Evolutionary conservation across 2,888 invertebrate genomes (phyloP), one percentile per base, ranked within the genome.

Genomic region (Dioctria linearis): DNA sequence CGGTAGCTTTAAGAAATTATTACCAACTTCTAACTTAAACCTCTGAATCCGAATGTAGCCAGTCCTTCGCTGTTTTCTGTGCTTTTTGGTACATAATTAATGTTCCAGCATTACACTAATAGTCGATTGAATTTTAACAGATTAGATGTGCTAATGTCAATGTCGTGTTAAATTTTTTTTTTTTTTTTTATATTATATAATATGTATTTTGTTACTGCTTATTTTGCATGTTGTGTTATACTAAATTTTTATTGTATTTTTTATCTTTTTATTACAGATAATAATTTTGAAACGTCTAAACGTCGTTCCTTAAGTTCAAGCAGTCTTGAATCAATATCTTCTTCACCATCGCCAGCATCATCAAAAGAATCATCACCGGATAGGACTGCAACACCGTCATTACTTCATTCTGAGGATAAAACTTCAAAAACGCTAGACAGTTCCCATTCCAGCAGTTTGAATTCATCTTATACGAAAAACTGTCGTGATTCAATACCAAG

Each of bases 301-400:
- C 59, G 73, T 8, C 73, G n/a, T n/a, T 73, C 73, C 4, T 59
- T 73, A 43, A 73, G 73, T 42, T 13, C 73, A 59, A 73, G 73
- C 42, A 73, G 73, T 73, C 73, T 73, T 13, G 73, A 73, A 13
- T 73, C 73, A 42, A 73, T 73, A 42, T 73, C 73, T 40, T 57
- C 73, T 13, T 73, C 73, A 4, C 73, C 73, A 42, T 73, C 73
- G 6, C 73, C 73, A 57, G 57, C 57, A 73, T 73, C 73, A 59
- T 73, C 73, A 13, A 73, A 73, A 25, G 73, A 73, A 73, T 73
- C 73, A 11, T 57, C 73, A 11, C 73, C 73, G 4, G 73, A 73
- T 6, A 4, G 69, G 49, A 11, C 11, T 9, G 8, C 9, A 37
- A 54, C 69, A 2, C 59, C 59, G 6, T 5, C 37, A 57, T 11